Evolutionary conservation across 2,888 invertebrate species (phyloP).

Genomic region (Lumbricus terrestris): DNA sequence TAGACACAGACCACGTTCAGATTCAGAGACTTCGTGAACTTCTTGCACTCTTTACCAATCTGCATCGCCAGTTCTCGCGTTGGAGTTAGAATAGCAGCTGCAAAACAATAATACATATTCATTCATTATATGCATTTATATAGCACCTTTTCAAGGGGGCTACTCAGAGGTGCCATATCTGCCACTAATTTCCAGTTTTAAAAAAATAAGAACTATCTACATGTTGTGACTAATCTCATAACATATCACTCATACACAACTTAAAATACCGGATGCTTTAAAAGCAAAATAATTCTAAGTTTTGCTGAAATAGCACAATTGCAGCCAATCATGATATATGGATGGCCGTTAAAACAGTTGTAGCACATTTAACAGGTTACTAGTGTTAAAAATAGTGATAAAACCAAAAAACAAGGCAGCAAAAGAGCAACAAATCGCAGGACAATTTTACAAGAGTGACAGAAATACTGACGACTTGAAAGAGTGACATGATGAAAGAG

Average conservation of each 20-base stretch:
- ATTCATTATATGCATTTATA: too few relatives aligned
- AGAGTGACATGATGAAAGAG: too few relatives aligned
- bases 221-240: background rate
- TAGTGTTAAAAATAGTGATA: too few relatives aligned
- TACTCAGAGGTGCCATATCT: too few relatives aligned
- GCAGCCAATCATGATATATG: background rate
- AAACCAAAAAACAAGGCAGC: too few relatives aligned
- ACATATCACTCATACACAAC: background rate
- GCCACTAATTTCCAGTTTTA: too few relatives aligned
- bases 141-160: too few relatives aligned
- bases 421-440: too few relatives aligned
- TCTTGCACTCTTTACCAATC: conserved; percentile 91
- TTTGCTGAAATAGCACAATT: background rate
- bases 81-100: conserved; percentile 92
- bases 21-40: conserved; percentile 81
- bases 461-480: too few relatives aligned
- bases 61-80: conserved; percentile 98
- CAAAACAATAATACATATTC: conserved; percentile 31
- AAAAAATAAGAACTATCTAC: too few relatives aligned
- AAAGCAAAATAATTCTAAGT: background rate
- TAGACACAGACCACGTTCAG: conserved; percentile 93
- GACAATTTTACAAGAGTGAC: too few relatives aligned
- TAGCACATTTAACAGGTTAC: background rate
- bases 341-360: background rate
- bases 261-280: background rate